A percentile compares a stretch with the other conserved stretches of the same genome.
Conservation (phyloP, 1,140 invertebrate genomes). For the Ostrea edulis region DNA sequence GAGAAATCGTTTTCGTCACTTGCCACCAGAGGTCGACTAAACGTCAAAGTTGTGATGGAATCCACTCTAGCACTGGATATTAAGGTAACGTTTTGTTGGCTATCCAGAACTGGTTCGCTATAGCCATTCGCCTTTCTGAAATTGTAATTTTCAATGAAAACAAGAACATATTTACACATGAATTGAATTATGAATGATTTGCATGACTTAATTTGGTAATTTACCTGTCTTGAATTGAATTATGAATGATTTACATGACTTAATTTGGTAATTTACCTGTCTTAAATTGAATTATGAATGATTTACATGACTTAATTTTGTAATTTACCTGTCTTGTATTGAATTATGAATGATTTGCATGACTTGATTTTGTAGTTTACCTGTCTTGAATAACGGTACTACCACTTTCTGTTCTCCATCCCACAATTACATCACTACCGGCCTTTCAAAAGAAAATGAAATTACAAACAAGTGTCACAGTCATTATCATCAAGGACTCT, state of each 20-base stretch:
- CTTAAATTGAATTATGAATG: slow-evolving; percentile 42
- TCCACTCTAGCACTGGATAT: slow-evolving; percentile 81
- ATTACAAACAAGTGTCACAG: too few species aligned
- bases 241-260: background rate
- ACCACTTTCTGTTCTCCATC: slow-evolving; percentile 64
- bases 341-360: background rate
- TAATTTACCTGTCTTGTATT: slow-evolving; percentile 54
- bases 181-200: background rate
- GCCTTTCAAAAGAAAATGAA: slow-evolving; percentile 45
- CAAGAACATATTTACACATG: background rate
- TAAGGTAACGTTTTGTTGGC: slow-evolving; percentile 44
- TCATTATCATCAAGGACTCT: too few species aligned
- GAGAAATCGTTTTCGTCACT: slow-evolving; percentile 87
- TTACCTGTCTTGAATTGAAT: too few species aligned
- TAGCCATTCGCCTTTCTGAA: slow-evolving; percentile 32
- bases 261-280: slow-evolving; percentile 53
- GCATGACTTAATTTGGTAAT: background rate
- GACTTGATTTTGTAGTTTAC: slow-evolving; percentile 35
- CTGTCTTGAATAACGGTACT: slow-evolving; percentile 59
- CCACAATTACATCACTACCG: slow-evolving; percentile 62
- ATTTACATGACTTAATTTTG: background rate
- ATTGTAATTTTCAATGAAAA: background rate
- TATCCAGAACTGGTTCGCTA: slow-evolving; percentile 43
- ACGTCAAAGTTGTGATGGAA: slow-evolving; percentile 89
- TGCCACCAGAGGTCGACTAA: slow-evolving; percentile 88